Evolutionary conservation across 2,888 invertebrate genomes (phyloP).

Genomic region (Slavum lentiscoides): DNA sequence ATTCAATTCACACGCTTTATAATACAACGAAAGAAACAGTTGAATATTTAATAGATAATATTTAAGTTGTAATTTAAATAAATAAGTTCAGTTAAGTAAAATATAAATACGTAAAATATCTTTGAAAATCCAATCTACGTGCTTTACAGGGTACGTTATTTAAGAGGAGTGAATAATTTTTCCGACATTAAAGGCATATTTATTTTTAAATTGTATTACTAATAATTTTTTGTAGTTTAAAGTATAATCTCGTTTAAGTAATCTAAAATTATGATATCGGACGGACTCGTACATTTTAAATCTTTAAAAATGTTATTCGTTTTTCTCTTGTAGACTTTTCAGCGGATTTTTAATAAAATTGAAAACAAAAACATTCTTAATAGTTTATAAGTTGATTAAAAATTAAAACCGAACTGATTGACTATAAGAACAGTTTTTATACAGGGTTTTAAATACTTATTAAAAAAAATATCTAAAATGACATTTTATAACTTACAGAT

Average conservation of each 20-base stretch:
- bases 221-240: too few relatives aligned
- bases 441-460: neutral
- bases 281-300: too few relatives aligned
- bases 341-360: too few relatives aligned
- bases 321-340: too few relatives aligned
- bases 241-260: too few relatives aligned
- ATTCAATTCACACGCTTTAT: neutral
- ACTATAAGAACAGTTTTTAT: neutral
- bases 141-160: neutral
- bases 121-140: neutral
- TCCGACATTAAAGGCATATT: neutral
- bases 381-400: conserved; percentile 1
- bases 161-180: neutral
- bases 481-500: neutral
- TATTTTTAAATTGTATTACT: too few relatives aligned
- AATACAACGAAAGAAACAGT: neutral
- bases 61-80: neutral
- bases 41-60: neutral
- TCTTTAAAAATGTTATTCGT: too few relatives aligned
- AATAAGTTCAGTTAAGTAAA: neutral
- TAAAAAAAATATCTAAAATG: conserved; percentile 1
- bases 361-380: too few relatives aligned
- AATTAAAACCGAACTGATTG: neutral
- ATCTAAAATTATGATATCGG: too few relatives aligned
- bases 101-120: neutral